Conservation (phyloP, 1,140 invertebrate genomes). For the Orussus abietinus region DNA sequence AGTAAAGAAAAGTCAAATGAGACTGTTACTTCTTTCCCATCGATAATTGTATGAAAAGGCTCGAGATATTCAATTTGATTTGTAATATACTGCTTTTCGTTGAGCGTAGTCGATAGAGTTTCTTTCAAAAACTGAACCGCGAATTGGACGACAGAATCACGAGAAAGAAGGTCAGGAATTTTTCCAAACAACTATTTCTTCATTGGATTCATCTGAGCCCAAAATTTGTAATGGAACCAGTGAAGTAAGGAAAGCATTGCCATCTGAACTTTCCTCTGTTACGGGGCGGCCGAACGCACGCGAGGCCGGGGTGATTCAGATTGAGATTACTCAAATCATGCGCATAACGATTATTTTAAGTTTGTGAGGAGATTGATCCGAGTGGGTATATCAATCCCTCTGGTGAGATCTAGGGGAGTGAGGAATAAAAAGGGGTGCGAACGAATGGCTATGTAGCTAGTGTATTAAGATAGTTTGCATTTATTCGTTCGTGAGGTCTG, state of each 20-base stretch:
- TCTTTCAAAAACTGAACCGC: constrained; percentile 15
- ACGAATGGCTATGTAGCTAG: no score
- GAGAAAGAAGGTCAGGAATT: constrained; percentile 20
- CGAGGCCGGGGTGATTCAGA: no score
- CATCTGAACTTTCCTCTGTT: constrained; percentile 18
- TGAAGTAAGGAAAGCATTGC: constrained; percentile 21
- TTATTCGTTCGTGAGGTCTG: no score
- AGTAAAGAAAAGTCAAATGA: constrained; percentile 14
- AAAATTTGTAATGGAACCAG: constrained; percentile 22
- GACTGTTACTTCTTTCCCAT: constrained; percentile 13
- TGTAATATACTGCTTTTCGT: constrained; percentile 15
- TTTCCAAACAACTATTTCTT: constrained; percentile 20
- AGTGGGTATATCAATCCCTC: no score
- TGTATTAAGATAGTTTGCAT: no score
- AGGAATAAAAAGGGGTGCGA: no score
- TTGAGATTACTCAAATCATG: no score
- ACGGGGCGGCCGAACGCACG: no score
- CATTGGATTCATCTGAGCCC: background rate
- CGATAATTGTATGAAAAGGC: constrained; percentile 12
- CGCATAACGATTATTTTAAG: no score
- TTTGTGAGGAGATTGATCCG: no score
- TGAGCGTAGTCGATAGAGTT: constrained; percentile 11
- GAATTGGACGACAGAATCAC: constrained; percentile 18
- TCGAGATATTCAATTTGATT: constrained; percentile 17
- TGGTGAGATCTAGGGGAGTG: no score